Percentiles rank a stretch among this genome's conserved stretches.
Conservation (phyloP, 1,140 invertebrate species). For the Vollenhovia emeryi region DNA sequence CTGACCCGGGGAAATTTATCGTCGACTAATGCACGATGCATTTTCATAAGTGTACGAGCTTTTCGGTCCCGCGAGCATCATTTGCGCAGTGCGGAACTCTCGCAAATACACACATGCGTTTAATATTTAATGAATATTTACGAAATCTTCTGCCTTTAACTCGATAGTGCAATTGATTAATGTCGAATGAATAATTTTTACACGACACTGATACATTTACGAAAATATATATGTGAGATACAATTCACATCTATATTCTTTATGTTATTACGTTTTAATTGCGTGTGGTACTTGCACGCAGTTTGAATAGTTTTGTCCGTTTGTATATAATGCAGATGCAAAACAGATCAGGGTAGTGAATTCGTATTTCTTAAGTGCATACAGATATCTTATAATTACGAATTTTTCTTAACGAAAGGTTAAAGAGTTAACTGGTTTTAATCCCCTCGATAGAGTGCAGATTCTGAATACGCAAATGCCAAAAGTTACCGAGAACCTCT, state of each 20-base stretch:
- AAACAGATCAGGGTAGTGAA: background rate
- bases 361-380: background rate
- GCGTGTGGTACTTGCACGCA: background rate
- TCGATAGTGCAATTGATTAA: constrained; percentile 4
- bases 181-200: background rate
- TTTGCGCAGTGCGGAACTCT: constrained; percentile 21
- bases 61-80: constrained; percentile 29
- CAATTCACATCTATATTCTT: background rate
- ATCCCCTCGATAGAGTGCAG: background rate
- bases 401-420: background rate
- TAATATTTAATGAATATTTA: constrained; percentile 26
- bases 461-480: background rate
- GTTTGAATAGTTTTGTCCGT: background rate
- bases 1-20: constrained; percentile 41
- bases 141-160: background rate
- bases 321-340: background rate
- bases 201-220: background rate
- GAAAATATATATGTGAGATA: background rate
- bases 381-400: background rate
- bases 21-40: constrained; percentile 52
- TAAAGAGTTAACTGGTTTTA: background rate
- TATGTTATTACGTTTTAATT: background rate
- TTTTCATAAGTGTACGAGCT: constrained; percentile 54
- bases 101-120: background rate
- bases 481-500: background rate